These are phyloP conservation scores for Drosophila jambulina DNA, from an alignment of 1,140 invertebrate species.

Conservation along the genomic window DNA sequence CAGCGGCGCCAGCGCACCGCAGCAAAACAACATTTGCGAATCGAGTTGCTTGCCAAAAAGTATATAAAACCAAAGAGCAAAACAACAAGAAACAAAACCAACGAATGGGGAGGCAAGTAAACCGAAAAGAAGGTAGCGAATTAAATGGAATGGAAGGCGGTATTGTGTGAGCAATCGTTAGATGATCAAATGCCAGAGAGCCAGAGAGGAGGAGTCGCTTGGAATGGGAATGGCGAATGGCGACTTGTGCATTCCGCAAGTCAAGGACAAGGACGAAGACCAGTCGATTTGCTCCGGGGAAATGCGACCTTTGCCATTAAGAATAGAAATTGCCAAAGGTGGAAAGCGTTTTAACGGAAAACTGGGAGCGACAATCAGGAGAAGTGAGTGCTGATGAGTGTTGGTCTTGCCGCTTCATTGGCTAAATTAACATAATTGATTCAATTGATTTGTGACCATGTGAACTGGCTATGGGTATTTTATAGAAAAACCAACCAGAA, in stretches of 20 bases:
- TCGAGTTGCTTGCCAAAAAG: slow-evolving; percentile 42
- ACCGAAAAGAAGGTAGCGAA: slow-evolving; percentile 2
- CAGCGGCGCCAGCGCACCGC: slow-evolving; percentile 48
- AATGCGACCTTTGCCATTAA: slow-evolving; percentile 57
- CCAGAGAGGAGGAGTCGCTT: slow-evolving; percentile 6
- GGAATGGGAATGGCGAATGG: slow-evolving; percentile 8
- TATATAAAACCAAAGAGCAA: slow-evolving; percentile 16
- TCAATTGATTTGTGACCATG: slow-evolving; percentile 64
- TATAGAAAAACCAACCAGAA: slow-evolving; percentile 32
- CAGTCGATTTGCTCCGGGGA: slow-evolving; percentile 24
- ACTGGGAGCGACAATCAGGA: slow-evolving; percentile 5
- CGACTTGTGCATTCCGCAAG: slow-evolving; percentile 40
- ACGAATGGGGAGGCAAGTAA: not conserved
- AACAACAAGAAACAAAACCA: slow-evolving; percentile 9
- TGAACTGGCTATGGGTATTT: slow-evolving; percentile 22
- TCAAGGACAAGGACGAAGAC: slow-evolving; percentile 58
- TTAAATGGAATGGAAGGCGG: slow-evolving; percentile 28
- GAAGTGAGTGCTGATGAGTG: slow-evolving; percentile 25
- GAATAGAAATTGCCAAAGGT: slow-evolving; percentile 20
- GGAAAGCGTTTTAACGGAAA: slow-evolving; percentile 12
- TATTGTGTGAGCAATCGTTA: slow-evolving; percentile 23
- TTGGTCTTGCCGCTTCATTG: slow-evolving; percentile 61
- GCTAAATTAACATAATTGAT: slow-evolving; percentile 68
- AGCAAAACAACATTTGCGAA: slow-evolving; percentile 42
- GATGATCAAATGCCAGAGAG: slow-evolving; percentile 37